phyloP scores from a whole-genome alignment of 2,797 vertebrate species.

The Lycodopsis pacificus region DNA sequence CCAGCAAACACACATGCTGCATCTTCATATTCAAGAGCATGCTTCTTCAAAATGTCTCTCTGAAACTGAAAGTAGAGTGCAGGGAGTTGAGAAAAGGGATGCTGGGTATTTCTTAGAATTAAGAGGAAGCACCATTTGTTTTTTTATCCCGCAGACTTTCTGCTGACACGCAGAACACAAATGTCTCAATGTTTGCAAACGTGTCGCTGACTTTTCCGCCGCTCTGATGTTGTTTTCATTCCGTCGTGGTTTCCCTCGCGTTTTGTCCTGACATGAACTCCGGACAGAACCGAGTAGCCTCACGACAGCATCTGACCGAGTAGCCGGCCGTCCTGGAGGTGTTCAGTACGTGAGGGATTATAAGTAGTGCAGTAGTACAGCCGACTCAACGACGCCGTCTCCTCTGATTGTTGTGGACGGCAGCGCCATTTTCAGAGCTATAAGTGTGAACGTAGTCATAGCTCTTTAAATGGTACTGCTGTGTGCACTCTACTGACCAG shows the following conservation, averaged over 20 bases:
- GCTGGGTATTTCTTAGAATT: neutral
- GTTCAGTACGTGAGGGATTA: neutral
- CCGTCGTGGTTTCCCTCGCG: constrained; percentile 1
- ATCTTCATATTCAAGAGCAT: no score
- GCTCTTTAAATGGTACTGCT: constrained; percentile 98
- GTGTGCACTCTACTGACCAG: constrained; percentile 85
- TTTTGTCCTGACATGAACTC: neutral
- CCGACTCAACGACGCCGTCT: neutral
- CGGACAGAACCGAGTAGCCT: neutral
- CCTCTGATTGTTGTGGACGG: constrained; percentile 84
- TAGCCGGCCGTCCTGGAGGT: no score
- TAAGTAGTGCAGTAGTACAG: no score
- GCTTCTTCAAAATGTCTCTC: no score
- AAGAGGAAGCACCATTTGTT: neutral
- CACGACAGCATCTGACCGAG: neutral
- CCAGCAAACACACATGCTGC: no score
- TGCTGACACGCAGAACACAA: constrained; percentile 31
- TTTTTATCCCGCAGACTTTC: constrained; percentile 1
- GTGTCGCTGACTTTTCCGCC: constrained; percentile 22
- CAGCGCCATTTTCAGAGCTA: constrained; percentile 97
- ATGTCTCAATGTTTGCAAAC: constrained; percentile 47
- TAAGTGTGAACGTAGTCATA: constrained; percentile 90
- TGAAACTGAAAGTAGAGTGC: no score
- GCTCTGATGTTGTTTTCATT: constrained; percentile 37
- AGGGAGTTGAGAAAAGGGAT: neutral